These are phyloP conservation scores for Acanthosoma haemorrhoidale DNA, from an alignment of 2,888 invertebrate species.

Conservation along the genomic window DNA sequence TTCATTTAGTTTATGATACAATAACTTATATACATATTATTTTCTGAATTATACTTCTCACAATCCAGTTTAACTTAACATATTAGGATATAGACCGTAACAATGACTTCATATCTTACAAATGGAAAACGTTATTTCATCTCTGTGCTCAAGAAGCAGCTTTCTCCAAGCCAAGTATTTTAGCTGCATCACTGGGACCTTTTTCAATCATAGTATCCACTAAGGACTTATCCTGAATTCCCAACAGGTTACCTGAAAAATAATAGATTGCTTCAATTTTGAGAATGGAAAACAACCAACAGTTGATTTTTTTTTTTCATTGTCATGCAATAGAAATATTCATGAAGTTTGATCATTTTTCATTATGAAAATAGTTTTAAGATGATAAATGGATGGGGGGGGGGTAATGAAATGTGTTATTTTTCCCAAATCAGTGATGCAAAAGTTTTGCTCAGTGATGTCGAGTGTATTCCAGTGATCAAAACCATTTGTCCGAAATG, in stretches of 20 bases:
- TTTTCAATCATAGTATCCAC: slow-evolving; percentile 79
- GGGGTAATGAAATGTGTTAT: too few relatives aligned
- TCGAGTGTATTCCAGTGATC: too few relatives aligned
- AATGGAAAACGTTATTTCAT: background rate
- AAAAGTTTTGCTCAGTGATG: too few relatives aligned
- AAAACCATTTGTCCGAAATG: too few relatives aligned
- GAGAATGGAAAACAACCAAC: slow-evolving; percentile 26
- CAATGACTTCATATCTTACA: background rate
- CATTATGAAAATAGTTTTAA: too few relatives aligned
- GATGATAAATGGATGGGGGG: too few relatives aligned
- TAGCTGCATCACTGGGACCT: slow-evolving; percentile 71
- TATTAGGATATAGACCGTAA: background rate
- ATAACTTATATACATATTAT: background rate
- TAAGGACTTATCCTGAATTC: slow-evolving; percentile 77
- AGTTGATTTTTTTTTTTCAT: slow-evolving; percentile 48
- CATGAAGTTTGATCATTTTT: too few relatives aligned
- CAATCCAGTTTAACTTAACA: background rate
- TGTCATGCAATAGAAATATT: too few relatives aligned
- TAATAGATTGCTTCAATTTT: background rate
- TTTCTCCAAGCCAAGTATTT: slow-evolving; percentile 76
- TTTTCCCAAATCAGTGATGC: too few relatives aligned
- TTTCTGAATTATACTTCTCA: background rate
- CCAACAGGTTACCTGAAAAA: slow-evolving; percentile 60
- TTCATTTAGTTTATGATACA: background rate
- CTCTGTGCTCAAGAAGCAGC: background rate